Base-by-base conservation (phyloP, 2,888 invertebrate genomes). In the Pogonocherus hispidulus region DNA sequence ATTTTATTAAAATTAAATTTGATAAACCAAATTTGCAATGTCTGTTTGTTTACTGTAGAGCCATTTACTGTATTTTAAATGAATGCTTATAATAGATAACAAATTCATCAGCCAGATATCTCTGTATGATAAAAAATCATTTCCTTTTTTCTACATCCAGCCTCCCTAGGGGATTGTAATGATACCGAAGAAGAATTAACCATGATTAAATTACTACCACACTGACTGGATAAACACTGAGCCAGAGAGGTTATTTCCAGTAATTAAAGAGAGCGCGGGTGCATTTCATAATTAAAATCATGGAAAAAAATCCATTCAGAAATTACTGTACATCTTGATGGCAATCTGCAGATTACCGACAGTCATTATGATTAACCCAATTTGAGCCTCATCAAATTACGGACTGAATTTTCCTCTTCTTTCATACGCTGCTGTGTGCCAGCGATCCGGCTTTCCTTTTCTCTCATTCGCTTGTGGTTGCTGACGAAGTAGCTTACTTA, bases 301-400 rank as follows among this genome's bases (percentile, higher is more conserved):
- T 76, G 76, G 67, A 75, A 80, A 80, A 80, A 81, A 79, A 80
- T 81, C 80, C 80, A 81, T 80, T 78, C 78, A 70, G 73, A 78
- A 76, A 79, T 80, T 78, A 79, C 76, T 62, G 76, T 72, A 74
- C 78, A 77, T 76, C 79, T 77, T 76, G 73, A 78, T 76, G 73
- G 76, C 78, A 80, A 81, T 82, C 80, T 81, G 78, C 76, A 79
- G 78, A 81, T 81, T 82, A 81, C 74, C 72, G 77, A 72, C 73
- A 71, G 78, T 79, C 79, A 76, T 80, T 78, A 78, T 79, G 78
- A 79, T 78, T 79, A 80, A 79, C 78, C 77, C 79, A 80, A 81
- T 81, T 81, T 80, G 75, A 78, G 77, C 74, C 72, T 78, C 81
- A 79, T 79, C 79, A 79, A 79, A 81, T 81, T 81, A 79, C 56